Conservation (phyloP, 1,140 invertebrate genomes). For the Octopus sinensis region DNA sequence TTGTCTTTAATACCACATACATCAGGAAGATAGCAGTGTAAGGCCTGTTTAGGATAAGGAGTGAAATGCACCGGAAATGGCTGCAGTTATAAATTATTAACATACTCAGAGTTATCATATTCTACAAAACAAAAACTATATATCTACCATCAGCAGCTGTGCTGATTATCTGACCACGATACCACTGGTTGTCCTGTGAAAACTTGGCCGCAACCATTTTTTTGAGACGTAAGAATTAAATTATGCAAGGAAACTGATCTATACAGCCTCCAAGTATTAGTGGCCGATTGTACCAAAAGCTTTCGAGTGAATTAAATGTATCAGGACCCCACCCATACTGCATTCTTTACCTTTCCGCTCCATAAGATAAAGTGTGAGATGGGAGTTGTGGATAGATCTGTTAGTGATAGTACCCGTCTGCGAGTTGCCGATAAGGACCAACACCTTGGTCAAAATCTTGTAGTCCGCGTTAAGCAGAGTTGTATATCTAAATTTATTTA, state of each 20-base stretch:
- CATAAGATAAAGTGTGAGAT: no score
- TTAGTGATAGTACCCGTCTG: no score
- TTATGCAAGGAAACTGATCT: not conserved
- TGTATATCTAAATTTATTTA: no score
- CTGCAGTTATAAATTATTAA: not conserved
- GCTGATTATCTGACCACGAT: constrained; percentile 17
- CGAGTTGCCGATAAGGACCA: no score
- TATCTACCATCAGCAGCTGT: constrained; percentile 7
- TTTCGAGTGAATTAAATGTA: no score
- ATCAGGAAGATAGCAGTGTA: not conserved
- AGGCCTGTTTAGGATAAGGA: not conserved
- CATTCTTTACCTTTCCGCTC: no score
- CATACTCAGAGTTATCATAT: constrained; percentile 23
- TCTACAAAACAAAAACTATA: constrained; percentile 23
- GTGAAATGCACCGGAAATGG: not conserved
- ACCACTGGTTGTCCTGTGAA: constrained; percentile 16
- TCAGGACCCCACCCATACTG: no score
- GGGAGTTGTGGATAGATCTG: no score
- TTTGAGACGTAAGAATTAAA: not conserved
- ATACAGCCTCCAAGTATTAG: no score
- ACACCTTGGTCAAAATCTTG: no score
- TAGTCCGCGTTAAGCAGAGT: no score
- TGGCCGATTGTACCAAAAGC: no score
- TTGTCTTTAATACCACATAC: not conserved
- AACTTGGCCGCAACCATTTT: constrained; percentile 20